Conservation (phyloP, 2,797 vertebrate species). For the Phylloscopus collybita region DNA sequence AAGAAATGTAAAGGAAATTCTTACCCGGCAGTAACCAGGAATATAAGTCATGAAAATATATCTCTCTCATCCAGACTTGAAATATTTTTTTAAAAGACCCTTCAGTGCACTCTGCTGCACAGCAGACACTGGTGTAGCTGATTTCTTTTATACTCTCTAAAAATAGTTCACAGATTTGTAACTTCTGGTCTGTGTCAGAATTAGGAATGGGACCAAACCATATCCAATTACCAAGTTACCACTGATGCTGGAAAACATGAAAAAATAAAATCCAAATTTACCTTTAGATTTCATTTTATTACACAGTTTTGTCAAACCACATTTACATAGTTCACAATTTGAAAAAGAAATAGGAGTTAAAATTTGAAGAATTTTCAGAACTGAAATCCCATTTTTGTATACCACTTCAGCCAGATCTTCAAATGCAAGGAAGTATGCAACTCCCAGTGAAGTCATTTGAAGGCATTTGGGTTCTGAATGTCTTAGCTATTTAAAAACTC, state of each 20-base stretch:
- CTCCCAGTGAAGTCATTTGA: neutral
- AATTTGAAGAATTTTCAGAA: neutral
- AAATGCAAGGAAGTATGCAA: neutral
- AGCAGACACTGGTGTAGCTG: neutral
- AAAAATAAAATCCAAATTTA: neutral
- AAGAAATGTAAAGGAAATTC: neutral
- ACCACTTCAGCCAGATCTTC: neutral
- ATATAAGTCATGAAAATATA: neutral
- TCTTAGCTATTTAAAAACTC: neutral
- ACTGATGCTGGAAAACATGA: neutral
- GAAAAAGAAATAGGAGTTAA: neutral
- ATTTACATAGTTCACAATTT: neutral
- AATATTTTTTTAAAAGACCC: neutral
- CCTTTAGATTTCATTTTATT: neutral
- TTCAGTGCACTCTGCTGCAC: neutral
- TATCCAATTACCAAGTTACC: neutral
- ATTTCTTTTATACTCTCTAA: neutral
- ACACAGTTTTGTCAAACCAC: neutral
- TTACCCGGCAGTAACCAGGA: neutral
- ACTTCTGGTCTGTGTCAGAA: conserved; percentile 9
- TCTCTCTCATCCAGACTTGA: neutral
- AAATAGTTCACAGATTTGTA: neutral
- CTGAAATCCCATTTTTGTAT: neutral
- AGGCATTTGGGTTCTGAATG: neutral
- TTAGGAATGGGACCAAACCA: neutral